Conservation (phyloP, 2,888 invertebrate species). For the Oscheius sp. region DNA sequence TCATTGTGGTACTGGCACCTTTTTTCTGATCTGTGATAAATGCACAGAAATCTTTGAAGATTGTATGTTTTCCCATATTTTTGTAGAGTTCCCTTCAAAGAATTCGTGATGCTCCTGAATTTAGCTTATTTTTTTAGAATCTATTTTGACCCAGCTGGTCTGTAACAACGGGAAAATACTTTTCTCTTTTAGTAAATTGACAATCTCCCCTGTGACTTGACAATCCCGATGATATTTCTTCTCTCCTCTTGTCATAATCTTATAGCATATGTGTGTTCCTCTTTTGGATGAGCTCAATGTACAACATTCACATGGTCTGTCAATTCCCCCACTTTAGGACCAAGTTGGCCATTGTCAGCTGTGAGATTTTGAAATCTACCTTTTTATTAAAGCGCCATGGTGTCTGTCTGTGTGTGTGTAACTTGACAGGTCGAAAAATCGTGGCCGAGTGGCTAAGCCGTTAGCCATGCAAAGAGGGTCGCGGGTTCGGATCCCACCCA, state of each 20-base stretch:
- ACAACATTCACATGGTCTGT: background rate
- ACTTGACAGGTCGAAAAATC: no score
- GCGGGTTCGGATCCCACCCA: no score
- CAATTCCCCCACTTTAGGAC: background rate
- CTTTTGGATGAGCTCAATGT: conserved; percentile 13
- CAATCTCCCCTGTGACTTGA: background rate
- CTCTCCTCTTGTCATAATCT: conserved; percentile 9
- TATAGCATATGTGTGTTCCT: conserved; percentile 16
- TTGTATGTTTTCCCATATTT: background rate
- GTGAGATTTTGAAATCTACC: background rate
- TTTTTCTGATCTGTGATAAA: conserved; percentile 24
- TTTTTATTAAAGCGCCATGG: no score
- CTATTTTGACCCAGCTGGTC: conserved; percentile 17
- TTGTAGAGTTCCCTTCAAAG: conserved; percentile 7
- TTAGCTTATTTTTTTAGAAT: background rate
- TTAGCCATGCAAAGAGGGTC: no score
- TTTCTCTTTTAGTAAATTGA: conserved; percentile 1
- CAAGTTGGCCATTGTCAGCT: conserved; percentile 19
- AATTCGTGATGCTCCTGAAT: background rate
- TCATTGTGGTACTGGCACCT: conserved; percentile 31
- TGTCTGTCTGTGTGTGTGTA: no score
- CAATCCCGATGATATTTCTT: background rate
- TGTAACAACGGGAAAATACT: conserved; percentile 9
- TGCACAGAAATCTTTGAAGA: conserved; percentile 26
- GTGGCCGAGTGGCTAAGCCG: no score